Evolutionary conservation across 2,888 invertebrate genomes (phyloP), one percentile per base, ranked within the genome.

Genomic region (Prosopocoilus inquinatus): DNA sequence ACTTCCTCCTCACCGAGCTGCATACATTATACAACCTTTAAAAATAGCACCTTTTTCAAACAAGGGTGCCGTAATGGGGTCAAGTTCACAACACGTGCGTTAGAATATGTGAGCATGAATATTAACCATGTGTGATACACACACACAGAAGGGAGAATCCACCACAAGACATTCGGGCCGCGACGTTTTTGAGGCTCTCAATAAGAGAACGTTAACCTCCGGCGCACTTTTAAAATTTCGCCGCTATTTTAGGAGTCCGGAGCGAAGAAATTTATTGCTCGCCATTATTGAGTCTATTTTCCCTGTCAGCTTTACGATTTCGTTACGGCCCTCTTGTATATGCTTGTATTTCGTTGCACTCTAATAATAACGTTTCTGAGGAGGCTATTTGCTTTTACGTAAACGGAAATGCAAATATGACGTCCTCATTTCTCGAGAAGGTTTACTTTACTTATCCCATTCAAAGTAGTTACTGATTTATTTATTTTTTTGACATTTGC

Each of bases 171-270:
- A 28, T 28, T 28, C 20, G 20, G 5, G 5, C 20, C 15, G n/a
- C 12, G 12, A 41, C 41, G 16, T 15, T 41, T 41, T 41, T 41
- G 15, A 28, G 9, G 15, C 16, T 13, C 7, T 13, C 16, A 55
- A 55, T 50, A 55, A 15, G 50, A 45, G 58, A 55, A 9, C 58
- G 36, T 58, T 58, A 55, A 58, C 58, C 58, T 47, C 51, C 43
- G 28, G 46, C 15, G 15, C 12, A 15, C 16, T 41, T 41, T 41
- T 9, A 41, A 41, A 41, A 41, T 41, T 54, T 44, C 47, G 47
- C 20, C 16, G 44, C 15, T 58, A 55, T 55, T 58, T 58, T 58
- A 44, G 38, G 55, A 55, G 48, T 11, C 32, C 20, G 50, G 51
- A 47, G 47, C 47, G 43, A 39, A 51, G 51, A 58, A 58, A 54